Percentiles rank a stretch among this genome's conserved stretches.
Conservation (phyloP, 1,140 invertebrate species). For the Nasonia longicornis region DNA sequence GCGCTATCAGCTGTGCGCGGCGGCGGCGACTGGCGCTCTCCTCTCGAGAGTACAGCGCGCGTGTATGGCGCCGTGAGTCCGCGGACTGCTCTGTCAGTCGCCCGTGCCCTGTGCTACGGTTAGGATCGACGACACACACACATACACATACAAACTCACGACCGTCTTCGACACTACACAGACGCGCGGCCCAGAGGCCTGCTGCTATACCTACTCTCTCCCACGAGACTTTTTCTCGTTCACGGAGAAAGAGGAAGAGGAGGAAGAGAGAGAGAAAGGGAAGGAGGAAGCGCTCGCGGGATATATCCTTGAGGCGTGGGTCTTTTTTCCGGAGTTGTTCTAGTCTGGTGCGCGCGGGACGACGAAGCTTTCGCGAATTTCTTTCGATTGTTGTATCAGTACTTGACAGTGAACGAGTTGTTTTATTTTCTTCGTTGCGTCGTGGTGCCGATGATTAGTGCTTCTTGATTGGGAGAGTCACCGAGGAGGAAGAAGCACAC, state of each 20-base stretch:
- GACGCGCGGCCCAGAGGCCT: background rate
- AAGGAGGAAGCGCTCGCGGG: slow-evolving; percentile 22
- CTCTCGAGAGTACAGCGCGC: slow-evolving; percentile 41
- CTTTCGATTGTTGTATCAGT: background rate
- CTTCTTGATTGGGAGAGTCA: no score
- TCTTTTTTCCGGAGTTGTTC: background rate
- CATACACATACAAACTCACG: slow-evolving; percentile 13
- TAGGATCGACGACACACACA: slow-evolving; percentile 60
- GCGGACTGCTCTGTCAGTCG: slow-evolving; percentile 67
- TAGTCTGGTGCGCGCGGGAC: background rate
- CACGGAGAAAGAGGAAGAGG: background rate
- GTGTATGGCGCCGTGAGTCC: slow-evolving; percentile 52
- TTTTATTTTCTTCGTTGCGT: no score
- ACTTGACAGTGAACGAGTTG: background rate
- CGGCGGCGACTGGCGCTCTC: slow-evolving; percentile 43
- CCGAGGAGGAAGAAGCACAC: slow-evolving; percentile 13
- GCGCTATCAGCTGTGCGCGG: slow-evolving; percentile 30
- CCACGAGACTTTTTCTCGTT: background rate
- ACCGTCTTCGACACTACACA: slow-evolving; percentile 42
- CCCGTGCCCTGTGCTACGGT: slow-evolving; percentile 69
- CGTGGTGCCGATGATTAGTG: no score
- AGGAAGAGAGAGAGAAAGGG: background rate
- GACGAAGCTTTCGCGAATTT: slow-evolving; percentile 1
- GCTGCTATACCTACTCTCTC: slow-evolving; percentile 1
- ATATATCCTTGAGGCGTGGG: slow-evolving; percentile 28